These are phyloP conservation scores for Acleris laterana DNA, from an alignment of 2,888 invertebrate genomes.

Conservation along the genomic window DNA sequence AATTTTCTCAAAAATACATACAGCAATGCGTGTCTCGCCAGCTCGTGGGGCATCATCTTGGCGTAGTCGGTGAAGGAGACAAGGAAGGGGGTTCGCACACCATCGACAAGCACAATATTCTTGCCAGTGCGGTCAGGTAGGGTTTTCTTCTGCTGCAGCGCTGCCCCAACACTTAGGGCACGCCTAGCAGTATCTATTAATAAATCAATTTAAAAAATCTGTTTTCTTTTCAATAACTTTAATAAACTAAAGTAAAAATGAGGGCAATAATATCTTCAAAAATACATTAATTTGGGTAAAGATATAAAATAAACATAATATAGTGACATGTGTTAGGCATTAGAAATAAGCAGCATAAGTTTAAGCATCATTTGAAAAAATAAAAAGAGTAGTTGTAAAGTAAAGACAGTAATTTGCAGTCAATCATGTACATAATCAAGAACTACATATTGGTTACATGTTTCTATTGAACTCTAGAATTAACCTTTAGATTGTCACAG, in stretches of 20 bases:
- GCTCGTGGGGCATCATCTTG: slow-evolving; percentile 97
- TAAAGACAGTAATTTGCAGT: no score
- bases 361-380: no score
- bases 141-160: slow-evolving; percentile 81
- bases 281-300: no score
- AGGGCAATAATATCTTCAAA: no score
- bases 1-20: slow-evolving; percentile 75
- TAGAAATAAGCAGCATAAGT: no score
- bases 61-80: slow-evolving; percentile 96
- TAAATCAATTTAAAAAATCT: not conserved
- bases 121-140: slow-evolving; percentile 87
- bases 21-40: slow-evolving; percentile 95
- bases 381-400: no score
- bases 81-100: slow-evolving; percentile 97
- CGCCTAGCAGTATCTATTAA: slow-evolving; percentile 74
- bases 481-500: no score
- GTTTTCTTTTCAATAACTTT: not conserved
- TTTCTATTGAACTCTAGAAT: no score
- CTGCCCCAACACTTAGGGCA: slow-evolving; percentile 79
- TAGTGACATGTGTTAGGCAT: no score
- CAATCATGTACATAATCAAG: no score
- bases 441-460: no score
- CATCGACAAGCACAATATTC: slow-evolving; percentile 98
- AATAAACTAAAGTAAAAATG: not conserved
- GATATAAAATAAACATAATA: no score